Percentiles rank a stretch among this genome's conserved stretches.
phyloP scores from a whole-genome alignment of 23 tunicate species.

The Ascidia mentula region DNA sequence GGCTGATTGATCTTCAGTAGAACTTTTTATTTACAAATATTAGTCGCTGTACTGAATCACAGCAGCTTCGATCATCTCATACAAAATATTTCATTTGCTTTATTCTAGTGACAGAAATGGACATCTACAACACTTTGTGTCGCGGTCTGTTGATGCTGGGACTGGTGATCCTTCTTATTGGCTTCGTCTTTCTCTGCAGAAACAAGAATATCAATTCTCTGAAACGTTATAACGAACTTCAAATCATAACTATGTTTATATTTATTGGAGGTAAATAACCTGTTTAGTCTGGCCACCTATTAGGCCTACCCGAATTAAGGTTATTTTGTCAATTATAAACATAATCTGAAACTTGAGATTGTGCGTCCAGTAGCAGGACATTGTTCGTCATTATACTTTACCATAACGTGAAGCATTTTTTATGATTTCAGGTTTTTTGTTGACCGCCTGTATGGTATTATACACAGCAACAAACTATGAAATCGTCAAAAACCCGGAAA shows the following conservation, averaged over 20 bases:
- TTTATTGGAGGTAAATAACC: not conserved
- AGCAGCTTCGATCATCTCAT: no score
- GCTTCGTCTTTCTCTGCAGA: not conserved
- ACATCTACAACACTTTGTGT: not conserved
- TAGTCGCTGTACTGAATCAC: no score
- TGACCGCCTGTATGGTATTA: not conserved
- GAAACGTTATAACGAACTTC: not conserved
- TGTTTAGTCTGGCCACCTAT: no score
- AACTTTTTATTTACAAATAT: no score
- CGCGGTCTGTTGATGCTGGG: not conserved
- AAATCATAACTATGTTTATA: not conserved
- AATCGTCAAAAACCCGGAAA: not conserved
- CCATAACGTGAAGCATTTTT: no score
- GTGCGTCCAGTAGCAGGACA: no score
- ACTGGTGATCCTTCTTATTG: not conserved
- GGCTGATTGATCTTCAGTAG: no score
- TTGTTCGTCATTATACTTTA: no score
- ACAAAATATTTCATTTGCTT: not conserved
- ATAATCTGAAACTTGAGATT: no score
- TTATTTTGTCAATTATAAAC: no score
- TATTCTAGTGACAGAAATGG: not conserved
- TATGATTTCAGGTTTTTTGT: not conserved
- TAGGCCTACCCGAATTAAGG: no score
- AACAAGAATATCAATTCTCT: not conserved
- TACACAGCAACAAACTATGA: not conserved